A percentile compares a stretch with the other conserved stretches of the same genome.
Conservation (phyloP, 2,797 vertebrate genomes). For the Gobio occitaniae region DNA sequence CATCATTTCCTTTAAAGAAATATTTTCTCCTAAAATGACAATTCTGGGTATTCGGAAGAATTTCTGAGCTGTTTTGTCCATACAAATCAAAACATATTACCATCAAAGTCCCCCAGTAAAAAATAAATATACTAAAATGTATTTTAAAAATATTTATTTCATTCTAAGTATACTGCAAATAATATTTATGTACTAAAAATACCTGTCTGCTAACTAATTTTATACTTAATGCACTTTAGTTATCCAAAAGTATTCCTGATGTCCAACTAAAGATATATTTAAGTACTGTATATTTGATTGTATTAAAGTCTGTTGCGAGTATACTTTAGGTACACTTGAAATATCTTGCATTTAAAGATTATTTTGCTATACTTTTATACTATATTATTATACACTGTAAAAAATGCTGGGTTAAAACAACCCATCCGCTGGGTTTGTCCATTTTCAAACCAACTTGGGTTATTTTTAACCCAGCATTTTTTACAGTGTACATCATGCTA, state of each 20-base stretch:
- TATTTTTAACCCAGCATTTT: too few relatives aligned
- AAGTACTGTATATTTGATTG: background rate
- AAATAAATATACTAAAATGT: too few relatives aligned
- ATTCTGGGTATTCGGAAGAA: too few relatives aligned
- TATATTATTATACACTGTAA: too few relatives aligned
- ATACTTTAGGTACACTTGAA: background rate
- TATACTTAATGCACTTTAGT: background rate
- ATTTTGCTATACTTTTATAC: too few relatives aligned
- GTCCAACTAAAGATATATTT: too few relatives aligned
- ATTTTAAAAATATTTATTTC: background rate
- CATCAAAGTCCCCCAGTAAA: too few relatives aligned
- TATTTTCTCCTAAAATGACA: background rate
- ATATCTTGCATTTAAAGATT: background rate
- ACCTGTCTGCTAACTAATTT: background rate
- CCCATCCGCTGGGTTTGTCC: too few relatives aligned
- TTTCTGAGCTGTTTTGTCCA: background rate
- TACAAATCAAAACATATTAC: background rate
- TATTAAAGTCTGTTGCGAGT: too few relatives aligned
- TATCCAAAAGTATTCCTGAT: background rate
- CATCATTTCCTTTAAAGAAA: constrained; percentile 8
- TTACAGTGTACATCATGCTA: too few relatives aligned
- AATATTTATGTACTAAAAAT: background rate
- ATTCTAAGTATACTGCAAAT: background rate
- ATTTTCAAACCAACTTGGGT: too few relatives aligned
- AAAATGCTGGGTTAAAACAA: too few relatives aligned